A percentile compares a stretch with the other conserved stretches of the same genome.
These are phyloP conservation scores for Halcyon leucocephala DNA, from an alignment of 2,797 vertebrate species.

Conservation along the genomic window DNA sequence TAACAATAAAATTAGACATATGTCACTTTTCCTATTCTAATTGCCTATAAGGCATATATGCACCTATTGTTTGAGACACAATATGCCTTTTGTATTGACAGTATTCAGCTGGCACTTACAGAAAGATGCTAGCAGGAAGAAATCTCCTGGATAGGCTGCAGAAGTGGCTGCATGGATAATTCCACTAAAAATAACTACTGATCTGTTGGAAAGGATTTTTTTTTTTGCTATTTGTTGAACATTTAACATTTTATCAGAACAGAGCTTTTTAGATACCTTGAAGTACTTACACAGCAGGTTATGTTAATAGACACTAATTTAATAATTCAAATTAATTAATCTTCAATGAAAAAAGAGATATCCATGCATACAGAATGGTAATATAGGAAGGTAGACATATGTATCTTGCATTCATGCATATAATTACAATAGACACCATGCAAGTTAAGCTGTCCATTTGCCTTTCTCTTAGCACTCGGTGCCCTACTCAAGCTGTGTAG, in stretches of 20 bases:
- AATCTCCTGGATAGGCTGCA: background rate
- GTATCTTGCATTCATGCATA: background rate
- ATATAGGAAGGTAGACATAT: background rate
- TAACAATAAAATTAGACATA: constrained; percentile 39
- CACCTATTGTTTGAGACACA: constrained; percentile 11
- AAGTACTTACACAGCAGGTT: background rate
- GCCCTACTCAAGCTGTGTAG: background rate
- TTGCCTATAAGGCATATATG: constrained; percentile 3
- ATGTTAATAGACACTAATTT: background rate
- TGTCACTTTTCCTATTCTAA: background rate
- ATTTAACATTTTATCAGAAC: background rate
- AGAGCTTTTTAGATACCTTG: background rate
- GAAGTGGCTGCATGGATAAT: background rate
- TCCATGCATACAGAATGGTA: background rate
- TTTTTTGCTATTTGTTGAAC: background rate
- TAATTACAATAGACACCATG: background rate
- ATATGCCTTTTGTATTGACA: background rate
- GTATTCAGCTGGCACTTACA: background rate
- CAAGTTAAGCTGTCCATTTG: background rate
- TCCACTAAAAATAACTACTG: background rate
- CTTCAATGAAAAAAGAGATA: background rate
- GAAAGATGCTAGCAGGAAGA: background rate
- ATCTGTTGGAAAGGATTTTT: background rate
- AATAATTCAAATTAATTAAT: background rate
- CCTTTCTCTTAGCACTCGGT: background rate